Base-by-base conservation (phyloP, 64 coral and sea anemone genomes). In the Pocillopora damicornis region DNA sequence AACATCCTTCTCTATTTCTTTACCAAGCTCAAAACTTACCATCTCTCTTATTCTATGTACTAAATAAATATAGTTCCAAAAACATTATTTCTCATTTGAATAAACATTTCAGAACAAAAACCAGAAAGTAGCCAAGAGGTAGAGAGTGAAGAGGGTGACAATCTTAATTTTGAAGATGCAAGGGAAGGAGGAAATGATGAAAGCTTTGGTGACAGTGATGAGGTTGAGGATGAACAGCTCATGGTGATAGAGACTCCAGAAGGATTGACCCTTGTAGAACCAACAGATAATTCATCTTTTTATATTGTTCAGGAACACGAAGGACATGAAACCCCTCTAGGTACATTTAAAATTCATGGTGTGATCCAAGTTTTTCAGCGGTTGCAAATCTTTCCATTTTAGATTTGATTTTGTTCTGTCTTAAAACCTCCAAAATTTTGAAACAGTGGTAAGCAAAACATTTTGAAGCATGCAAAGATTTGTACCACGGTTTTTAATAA, bases 201-300 rank as follows among this genome's bases (percentile, higher is more conserved):
- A 15, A 36, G 75, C 35, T 61, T 63, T 71, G 85, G 89, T 9
- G 80, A 91, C 2, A 69, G 68, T 62, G 73, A 86, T 57, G 57
- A 92, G 7, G 76, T 90, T 66, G 76, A 57, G 82, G 87, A 82
- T 45, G 91, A 96, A 34, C 87, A 89, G 25, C 61, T 96, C 11
- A 88, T 90, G 91, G 94, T 96, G 18, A 90, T 93, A 45, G 94
- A 96, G 36, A 96, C 94, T 60, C 82, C 94, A 66, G 94, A 96
- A 25, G 94, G 94, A 72, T 73, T 96, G n/a, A 93, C 94, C 63
- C 80, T 96, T 62, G 82, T 96, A 26, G 91, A 93, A 25, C 87
- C 86, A 9, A 63, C 91, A 77, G 91, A 96, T 61, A 92, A 88
- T 10, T 73, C 76, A 4, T 86, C 94, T 13, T 96, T 89, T 79